These are phyloP conservation scores for Drosophila ficusphila DNA, from an alignment of 1,140 invertebrate genomes.

Conservation along the genomic window DNA sequence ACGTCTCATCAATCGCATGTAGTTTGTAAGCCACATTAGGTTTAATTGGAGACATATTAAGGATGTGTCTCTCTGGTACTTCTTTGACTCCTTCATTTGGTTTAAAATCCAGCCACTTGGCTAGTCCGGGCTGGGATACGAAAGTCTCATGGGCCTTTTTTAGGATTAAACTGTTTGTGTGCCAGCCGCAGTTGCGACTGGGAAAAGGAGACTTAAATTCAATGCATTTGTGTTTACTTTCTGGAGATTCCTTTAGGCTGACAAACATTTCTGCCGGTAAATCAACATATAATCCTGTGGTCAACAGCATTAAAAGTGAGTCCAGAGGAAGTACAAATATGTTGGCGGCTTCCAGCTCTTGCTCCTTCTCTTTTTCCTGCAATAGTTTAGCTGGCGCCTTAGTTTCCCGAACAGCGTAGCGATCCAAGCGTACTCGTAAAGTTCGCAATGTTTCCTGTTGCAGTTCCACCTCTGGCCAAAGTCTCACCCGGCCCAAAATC, in stretches of 20 bases:
- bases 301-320: slow-evolving; percentile 63
- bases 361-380: slow-evolving; percentile 7
- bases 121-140: slow-evolving; percentile 19
- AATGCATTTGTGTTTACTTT: slow-evolving; percentile 34
- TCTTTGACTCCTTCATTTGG: slow-evolving; percentile 1
- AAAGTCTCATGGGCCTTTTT: slow-evolving; percentile 39
- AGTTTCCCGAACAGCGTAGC: slow-evolving; percentile 17
- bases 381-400: background rate
- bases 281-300: slow-evolving; percentile 53
- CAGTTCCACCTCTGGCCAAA: slow-evolving; percentile 24
- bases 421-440: slow-evolving; percentile 44
- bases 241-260: slow-evolving; percentile 15
- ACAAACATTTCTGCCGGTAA: slow-evolving; percentile 63
- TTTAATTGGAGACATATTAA: background rate
- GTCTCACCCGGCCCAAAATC: slow-evolving; percentile 28
- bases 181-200: slow-evolving; percentile 60
- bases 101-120: slow-evolving; percentile 39
- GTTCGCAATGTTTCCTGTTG: slow-evolving; percentile 10
- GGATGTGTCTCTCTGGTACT: background rate
- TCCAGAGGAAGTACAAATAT: slow-evolving; percentile 60
- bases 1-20: slow-evolving; percentile 6
- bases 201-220: slow-evolving; percentile 64
- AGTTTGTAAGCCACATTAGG: slow-evolving; percentile 35
- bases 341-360: slow-evolving; percentile 3
- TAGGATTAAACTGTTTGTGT: slow-evolving; percentile 54